phyloP scores from a whole-genome alignment of 2,797 vertebrate species.

The Eleutherodactylus coqui region DNA sequence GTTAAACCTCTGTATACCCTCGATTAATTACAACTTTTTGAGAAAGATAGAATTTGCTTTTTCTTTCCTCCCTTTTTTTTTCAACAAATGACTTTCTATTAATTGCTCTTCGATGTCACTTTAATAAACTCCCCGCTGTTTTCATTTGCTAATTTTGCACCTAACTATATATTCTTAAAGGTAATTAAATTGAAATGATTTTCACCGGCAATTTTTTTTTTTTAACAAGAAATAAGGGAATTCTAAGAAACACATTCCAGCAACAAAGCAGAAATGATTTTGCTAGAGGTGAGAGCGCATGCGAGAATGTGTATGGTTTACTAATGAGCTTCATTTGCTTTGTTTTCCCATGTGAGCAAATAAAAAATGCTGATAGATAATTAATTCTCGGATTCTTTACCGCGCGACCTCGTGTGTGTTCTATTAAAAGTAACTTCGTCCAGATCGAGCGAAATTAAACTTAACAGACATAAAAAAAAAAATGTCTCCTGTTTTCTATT shows the following conservation, averaged over 20 bases:
- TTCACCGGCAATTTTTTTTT: conserved; percentile 6
- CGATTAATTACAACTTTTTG: background rate
- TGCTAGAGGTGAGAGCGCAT: background rate
- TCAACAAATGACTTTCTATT: background rate
- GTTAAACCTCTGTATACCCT: background rate
- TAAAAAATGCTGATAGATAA: conserved; percentile 25
- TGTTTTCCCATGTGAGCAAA: background rate
- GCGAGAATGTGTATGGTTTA: background rate
- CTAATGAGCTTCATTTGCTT: conserved; percentile 15
- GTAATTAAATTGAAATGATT: conserved; percentile 25
- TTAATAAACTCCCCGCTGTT: background rate
- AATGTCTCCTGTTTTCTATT: conserved; percentile 51
- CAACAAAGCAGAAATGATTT: conserved; percentile 10
- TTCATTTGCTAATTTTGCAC: conserved; percentile 10
- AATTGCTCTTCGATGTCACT: background rate
- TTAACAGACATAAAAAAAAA: conserved; percentile 8
- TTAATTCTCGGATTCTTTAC: conserved; percentile 32
- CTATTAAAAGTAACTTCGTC: conserved; percentile 45
- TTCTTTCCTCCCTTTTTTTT: background rate
- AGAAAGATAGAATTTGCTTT: background rate
- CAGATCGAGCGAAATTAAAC: conserved; percentile 38
- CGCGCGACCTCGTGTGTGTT: background rate
- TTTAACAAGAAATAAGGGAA: conserved; percentile 21
- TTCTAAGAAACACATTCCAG: background rate
- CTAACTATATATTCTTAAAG: conserved; percentile 29